Conservation (phyloP, 2,888 invertebrate species). For the Melinaea menophilus region DNA sequence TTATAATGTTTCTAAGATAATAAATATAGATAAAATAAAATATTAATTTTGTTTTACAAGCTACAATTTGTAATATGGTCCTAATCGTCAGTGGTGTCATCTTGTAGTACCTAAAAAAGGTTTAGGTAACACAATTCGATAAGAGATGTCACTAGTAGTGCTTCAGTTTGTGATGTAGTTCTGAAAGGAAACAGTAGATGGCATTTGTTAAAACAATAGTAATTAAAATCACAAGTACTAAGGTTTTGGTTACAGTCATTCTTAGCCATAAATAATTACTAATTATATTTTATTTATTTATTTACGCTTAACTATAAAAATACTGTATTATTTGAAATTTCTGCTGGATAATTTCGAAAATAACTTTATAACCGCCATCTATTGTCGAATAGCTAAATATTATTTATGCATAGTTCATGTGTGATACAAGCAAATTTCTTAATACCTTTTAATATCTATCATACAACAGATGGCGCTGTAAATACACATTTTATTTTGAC, state of each 20-base stretch:
- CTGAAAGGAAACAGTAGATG: background rate
- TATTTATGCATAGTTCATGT: background rate
- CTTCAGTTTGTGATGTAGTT: background rate
- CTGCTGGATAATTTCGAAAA: too few species aligned
- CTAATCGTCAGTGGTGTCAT: too few species aligned
- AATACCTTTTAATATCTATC: background rate
- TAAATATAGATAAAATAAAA: too few species aligned
- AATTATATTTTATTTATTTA: too few species aligned
- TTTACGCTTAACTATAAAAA: too few species aligned
- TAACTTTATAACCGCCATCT: conserved; percentile 3
- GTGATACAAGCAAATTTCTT: too few species aligned
- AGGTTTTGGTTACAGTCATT: background rate
- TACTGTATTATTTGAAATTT: too few species aligned
- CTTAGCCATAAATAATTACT: too few species aligned
- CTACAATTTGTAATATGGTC: too few species aligned
- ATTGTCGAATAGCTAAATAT: background rate
- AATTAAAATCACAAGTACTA: background rate
- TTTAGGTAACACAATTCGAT: background rate
- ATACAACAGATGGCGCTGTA: background rate
- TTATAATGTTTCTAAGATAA: too few species aligned
- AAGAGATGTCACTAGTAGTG: background rate
- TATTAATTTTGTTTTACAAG: too few species aligned
- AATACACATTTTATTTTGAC: background rate
- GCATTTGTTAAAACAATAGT: background rate
- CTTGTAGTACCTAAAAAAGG: background rate